Conservation (phyloP, 2,113 vertebrate genomes). For the Semicossyphus pulcher region DNA sequence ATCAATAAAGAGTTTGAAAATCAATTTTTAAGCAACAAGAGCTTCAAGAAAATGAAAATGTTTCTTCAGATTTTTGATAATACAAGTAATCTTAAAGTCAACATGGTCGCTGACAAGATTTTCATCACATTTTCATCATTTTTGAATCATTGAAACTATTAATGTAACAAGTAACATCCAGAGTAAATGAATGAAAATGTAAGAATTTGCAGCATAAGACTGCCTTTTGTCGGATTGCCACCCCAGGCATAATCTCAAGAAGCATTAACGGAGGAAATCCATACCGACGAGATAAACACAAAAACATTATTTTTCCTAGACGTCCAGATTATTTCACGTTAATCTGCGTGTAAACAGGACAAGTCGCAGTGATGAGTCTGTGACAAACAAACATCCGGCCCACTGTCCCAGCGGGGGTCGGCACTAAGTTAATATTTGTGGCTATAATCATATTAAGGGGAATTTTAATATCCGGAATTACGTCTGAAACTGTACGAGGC, state of each 20-base stretch:
- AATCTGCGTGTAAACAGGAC: constrained; percentile 57
- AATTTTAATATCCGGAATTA: background rate
- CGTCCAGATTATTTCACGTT: constrained; percentile 42
- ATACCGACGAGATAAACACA: constrained; percentile 31
- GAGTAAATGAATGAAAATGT: background rate
- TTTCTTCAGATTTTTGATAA: background rate
- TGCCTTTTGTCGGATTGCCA: background rate
- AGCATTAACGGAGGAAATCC: constrained; percentile 12
- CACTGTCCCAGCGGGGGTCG: background rate
- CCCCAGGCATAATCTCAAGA: constrained; percentile 3
- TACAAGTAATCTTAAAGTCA: background rate
- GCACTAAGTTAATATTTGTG: background rate
- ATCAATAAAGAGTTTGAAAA: background rate
- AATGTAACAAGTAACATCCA: background rate
- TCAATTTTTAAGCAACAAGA: no score
- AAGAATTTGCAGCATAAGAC: no score
- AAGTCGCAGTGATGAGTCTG: background rate
- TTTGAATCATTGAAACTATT: background rate
- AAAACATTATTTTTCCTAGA: background rate
- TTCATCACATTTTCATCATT: background rate
- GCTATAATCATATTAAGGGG: background rate
- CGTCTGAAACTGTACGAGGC: background rate
- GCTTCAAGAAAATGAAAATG: no score
- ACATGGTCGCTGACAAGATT: background rate
- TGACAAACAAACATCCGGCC: constrained; percentile 12